These are phyloP conservation scores for Aurelia sp. DNA, from an alignment of 30 jellyfish, hydroid and myxozoan species.

Conservation along the genomic window DNA sequence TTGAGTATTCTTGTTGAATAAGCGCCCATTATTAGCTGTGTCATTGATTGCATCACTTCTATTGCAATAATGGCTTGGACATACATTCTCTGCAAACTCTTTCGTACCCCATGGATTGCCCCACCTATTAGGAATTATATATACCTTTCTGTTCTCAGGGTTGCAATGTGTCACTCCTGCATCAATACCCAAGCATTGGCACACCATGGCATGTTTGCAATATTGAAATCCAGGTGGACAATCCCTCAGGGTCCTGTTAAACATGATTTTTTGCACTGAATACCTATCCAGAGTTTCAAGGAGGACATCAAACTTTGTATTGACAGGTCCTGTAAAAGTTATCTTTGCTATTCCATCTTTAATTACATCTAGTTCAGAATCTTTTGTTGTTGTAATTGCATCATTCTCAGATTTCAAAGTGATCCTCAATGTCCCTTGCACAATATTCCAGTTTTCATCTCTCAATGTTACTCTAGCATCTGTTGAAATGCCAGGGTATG, in stretches of 20 bases:
- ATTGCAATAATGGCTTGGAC: constrained; percentile 80
- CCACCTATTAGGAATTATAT: constrained; percentile 54
- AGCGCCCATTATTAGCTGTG: constrained; percentile 37
- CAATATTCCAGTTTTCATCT: constrained; percentile 73
- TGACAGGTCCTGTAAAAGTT: constrained; percentile 28
- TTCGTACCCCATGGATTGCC: constrained; percentile 4
- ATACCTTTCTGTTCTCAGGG: constrained; percentile 1
- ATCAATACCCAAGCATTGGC: constrained; percentile 42
- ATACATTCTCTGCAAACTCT: constrained; percentile 31
- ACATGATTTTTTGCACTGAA: constrained; percentile 5
- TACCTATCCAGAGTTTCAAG: constrained; percentile 56
- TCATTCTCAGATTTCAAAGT: background rate
- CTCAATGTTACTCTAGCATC: constrained; percentile 31
- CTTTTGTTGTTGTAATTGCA: background rate
- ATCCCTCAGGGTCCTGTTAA: constrained; percentile 11
- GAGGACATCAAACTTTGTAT: constrained; percentile 6
- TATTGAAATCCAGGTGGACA: constrained; percentile 80
- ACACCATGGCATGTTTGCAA: background rate
- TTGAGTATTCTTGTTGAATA: constrained; percentile 3
- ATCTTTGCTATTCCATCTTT: background rate
- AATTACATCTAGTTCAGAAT: background rate
- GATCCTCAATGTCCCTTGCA: constrained; percentile 52
- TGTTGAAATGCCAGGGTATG: constrained; percentile 62
- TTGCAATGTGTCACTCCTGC: constrained; percentile 71
- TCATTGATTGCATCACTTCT: constrained; percentile 13